Evolutionary conservation across 2,888 invertebrate genomes (phyloP).

Genomic region (Cosmia trapezina): DNA sequence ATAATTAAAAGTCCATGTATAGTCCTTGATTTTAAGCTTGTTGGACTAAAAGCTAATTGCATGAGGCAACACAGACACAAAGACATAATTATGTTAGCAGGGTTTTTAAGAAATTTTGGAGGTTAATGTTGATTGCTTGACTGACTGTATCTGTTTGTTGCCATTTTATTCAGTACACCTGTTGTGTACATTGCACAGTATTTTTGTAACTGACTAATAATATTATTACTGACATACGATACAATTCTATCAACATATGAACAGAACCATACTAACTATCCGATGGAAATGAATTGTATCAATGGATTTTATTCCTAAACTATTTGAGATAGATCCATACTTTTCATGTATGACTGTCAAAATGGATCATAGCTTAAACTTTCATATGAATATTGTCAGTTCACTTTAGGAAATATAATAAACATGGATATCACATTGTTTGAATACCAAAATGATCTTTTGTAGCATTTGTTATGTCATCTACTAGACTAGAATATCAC

Average conservation of each 20-base stretch:
- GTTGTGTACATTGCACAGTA: not conserved
- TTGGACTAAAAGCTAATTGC: not conserved
- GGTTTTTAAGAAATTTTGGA: not conserved
- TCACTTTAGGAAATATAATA: not conserved
- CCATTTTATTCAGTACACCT: not conserved
- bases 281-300: not conserved
- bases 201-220: conserved; percentile 3
- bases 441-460: not conserved
- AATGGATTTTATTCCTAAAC: not conserved
- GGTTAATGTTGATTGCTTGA: conserved; percentile 5
- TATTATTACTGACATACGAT: conserved; percentile 5
- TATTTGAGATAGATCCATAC: not conserved
- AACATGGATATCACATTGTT: not conserved
- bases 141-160: not conserved
- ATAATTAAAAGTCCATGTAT: too few relatives aligned
- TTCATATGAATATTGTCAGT: not conserved
- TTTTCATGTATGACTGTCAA: not conserved
- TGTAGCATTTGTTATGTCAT: not conserved
- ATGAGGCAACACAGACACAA: not conserved
- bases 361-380: not conserved
- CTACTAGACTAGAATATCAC: conserved; percentile 1
- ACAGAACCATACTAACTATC: not conserved
- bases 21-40: not conserved
- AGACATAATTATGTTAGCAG: not conserved
- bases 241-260: not conserved